Conservation (phyloP, 2,888 invertebrate species). For the Exocentrus adspersus region DNA sequence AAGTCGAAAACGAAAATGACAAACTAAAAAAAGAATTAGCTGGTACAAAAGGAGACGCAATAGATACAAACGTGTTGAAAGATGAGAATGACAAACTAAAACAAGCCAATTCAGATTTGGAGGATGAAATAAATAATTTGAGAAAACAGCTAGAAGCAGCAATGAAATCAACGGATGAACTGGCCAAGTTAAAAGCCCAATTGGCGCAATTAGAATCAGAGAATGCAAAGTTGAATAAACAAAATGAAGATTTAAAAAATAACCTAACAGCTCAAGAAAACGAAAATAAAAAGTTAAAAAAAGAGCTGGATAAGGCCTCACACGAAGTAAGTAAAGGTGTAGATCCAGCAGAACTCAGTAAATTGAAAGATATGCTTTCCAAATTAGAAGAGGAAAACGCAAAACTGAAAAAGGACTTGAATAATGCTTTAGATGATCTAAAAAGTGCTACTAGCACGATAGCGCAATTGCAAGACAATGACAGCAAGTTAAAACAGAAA, state of each 20-base stretch:
- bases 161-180: conserved; percentile 14
- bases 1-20: conserved; percentile 33
- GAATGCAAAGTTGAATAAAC: conserved; percentile 40
- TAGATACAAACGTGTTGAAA: conserved; percentile 17
- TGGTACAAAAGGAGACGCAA: conserved; percentile 18
- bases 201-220: conserved; percentile 41
- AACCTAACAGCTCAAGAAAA: conserved; percentile 24
- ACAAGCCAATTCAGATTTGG: conserved; percentile 33
- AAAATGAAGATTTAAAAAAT: conserved; percentile 37
- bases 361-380: conserved; percentile 34
- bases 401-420: conserved; percentile 34
- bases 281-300: conserved; percentile 36
- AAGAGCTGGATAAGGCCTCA: conserved; percentile 35
- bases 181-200: conserved; percentile 34
- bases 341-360: conserved; percentile 31
- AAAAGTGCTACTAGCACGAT: conserved; percentile 32
- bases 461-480: conserved; percentile 29
- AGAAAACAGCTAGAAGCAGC: conserved; percentile 20
- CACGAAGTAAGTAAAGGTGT: conserved; percentile 35
- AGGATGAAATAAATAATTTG: conserved; percentile 33
- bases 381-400: conserved; percentile 39
- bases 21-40: conserved; percentile 34
- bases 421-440: conserved; percentile 34
- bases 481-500: conserved; percentile 39
- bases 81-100: conserved; percentile 41